Base-by-base conservation (phyloP, 2,113 vertebrate genomes). In the Urocolius indicus region DNA sequence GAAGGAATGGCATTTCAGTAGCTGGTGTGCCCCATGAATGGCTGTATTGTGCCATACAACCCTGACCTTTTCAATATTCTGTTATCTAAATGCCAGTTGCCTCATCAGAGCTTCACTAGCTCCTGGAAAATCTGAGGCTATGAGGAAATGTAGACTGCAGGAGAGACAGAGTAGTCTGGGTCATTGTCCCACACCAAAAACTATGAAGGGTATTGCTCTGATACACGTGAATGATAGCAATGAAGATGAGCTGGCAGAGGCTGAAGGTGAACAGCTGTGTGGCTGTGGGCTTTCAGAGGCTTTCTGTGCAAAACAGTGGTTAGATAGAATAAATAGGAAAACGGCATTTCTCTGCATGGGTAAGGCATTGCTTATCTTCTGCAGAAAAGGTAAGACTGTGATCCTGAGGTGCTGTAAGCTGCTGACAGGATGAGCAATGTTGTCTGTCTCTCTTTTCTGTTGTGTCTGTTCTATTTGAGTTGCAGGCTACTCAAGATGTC, bases 11-110 rank as follows among this genome's bases (percentile, higher is more conserved):
- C 67, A 75, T 95, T 97, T 95, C 45, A 41, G 73, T 80, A 51
- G 89, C 89, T 84, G 61, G 29, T 61, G 77, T 80, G 74, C 34
- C 61, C 63, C 0, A 1, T 96, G 96, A 93, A 87, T 65, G 72
- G 91, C 58, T 67, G 75, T 55, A 32, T 77, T 96, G 86, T 96
- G 93, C n/a, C 0, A 1, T 20, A 36, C 45, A 46, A 48, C 81
- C 48, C 51, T 90, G 97, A 94, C 93, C 88, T 97, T 96, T 95
- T 92, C 75, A 76, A 20, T 77, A 36, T 88, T 92, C 93, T 74
- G 38, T 57, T 58, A 34, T 87, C 77, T 81, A 67, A 95, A 94
- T 87, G 87, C 71, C 36, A 54, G 58, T 84, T 0, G 6, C 59
- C 61, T 96, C 88, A 93, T 94, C 48, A 76, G 88, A 91, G 89